A percentile compares a stretch with the other conserved stretches of the same genome.
Conservation (phyloP, 2,113 vertebrate species). For the Xiphophorus hellerii region DNA sequence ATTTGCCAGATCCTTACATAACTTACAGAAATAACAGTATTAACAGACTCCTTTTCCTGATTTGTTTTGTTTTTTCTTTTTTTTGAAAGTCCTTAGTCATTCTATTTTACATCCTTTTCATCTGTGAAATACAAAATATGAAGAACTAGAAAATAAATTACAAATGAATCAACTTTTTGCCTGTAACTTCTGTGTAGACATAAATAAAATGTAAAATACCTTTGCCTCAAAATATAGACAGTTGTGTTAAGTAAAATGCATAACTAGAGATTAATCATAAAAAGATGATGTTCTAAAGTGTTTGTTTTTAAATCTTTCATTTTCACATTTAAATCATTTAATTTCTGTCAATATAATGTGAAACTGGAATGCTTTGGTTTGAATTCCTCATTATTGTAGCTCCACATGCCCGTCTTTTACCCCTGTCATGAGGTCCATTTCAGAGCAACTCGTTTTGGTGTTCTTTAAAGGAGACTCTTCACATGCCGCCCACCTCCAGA, state of each 20-base stretch:
- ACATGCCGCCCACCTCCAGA: too few relatives aligned
- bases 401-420: too few relatives aligned
- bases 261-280: not conserved
- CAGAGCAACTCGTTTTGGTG: too few relatives aligned
- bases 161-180: not conserved
- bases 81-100: not conserved
- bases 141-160: too few relatives aligned
- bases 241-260: not conserved
- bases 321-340: too few relatives aligned
- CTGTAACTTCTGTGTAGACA: not conserved
- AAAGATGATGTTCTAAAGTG: not conserved
- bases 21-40: constrained; percentile 3
- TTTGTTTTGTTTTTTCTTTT: not conserved
- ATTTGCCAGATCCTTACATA: constrained; percentile 29
- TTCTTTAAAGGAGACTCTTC: too few relatives aligned
- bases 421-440: too few relatives aligned
- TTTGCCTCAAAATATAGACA: not conserved
- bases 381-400: too few relatives aligned
- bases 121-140: not conserved
- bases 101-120: not conserved
- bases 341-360: too few relatives aligned
- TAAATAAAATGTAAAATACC: not conserved
- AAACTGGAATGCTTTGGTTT: too few relatives aligned
- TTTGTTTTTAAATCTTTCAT: too few relatives aligned
- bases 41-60: constrained; percentile 1